Conservation (phyloP, 2,797 vertebrate genomes). For the Chloroceryle amazona region DNA sequence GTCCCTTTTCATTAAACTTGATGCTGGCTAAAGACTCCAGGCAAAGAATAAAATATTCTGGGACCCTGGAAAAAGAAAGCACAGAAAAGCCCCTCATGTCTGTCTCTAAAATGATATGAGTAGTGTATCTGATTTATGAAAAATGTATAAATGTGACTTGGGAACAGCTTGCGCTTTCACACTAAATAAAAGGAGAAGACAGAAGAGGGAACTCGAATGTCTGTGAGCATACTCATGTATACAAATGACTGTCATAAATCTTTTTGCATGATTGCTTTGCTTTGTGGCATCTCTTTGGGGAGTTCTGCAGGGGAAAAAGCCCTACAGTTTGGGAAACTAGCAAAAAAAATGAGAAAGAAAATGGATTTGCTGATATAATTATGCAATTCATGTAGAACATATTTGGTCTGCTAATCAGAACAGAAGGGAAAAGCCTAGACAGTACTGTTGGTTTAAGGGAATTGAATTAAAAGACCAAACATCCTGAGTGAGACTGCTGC, state of each 20-base stretch:
- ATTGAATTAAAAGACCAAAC: slow-evolving; percentile 46
- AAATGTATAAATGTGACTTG: slow-evolving; percentile 60
- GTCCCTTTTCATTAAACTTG: background rate
- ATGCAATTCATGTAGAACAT: background rate
- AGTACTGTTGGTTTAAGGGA: slow-evolving; percentile 44
- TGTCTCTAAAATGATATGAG: slow-evolving; percentile 17
- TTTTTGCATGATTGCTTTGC: slow-evolving; percentile 58
- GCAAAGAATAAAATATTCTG: background rate
- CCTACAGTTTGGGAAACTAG: background rate
- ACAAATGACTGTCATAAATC: slow-evolving; percentile 71
- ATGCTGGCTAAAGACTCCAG: background rate
- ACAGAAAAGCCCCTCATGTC: background rate
- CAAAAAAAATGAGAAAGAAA: background rate
- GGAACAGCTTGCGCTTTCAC: slow-evolving; percentile 78
- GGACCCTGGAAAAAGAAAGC: background rate
- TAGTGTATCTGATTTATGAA: slow-evolving; percentile 70
- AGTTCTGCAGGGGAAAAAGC: slow-evolving; percentile 14
- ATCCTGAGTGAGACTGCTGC: background rate
- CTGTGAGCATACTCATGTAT: slow-evolving; percentile 63
- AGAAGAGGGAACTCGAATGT: slow-evolving; percentile 60
- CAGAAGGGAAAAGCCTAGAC: background rate
- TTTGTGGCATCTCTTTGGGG: slow-evolving; percentile 57
- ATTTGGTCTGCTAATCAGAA: slow-evolving; percentile 53
- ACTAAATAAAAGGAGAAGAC: slow-evolving; percentile 77
- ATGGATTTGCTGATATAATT: slow-evolving; percentile 28